phyloP scores from a whole-genome alignment of 2,113 vertebrate species.

The Stercorarius parasiticus region DNA sequence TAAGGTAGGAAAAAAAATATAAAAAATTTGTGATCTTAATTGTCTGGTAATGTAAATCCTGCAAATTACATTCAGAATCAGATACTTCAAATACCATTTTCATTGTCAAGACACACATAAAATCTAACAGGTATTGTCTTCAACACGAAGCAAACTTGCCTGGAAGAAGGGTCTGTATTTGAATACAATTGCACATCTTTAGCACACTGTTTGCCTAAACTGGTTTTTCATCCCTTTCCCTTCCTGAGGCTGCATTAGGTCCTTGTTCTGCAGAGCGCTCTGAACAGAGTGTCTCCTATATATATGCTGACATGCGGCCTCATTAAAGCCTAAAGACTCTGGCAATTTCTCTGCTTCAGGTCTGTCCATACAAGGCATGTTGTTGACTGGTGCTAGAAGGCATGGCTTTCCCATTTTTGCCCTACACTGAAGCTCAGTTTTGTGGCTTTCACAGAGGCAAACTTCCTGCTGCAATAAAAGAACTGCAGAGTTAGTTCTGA shows the following conservation, averaged over 20 bases:
- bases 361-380: neutral
- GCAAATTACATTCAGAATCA: neutral
- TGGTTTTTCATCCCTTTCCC: neutral
- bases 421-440: neutral
- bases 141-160: neutral
- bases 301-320: neutral
- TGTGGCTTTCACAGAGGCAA: neutral
- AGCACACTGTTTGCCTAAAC: neutral
- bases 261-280: neutral
- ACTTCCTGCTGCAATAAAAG: neutral
- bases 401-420: neutral
- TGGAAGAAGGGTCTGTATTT: neutral
- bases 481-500: neutral
- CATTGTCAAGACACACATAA: neutral
- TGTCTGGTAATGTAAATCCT: neutral
- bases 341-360: neutral
- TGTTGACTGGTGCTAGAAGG: neutral
- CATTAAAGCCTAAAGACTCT: neutral
- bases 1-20: neutral
- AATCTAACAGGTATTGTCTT: neutral
- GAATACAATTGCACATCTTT: neutral
- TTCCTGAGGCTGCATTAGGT: neutral
- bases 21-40: neutral
- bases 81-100: neutral
- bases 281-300: neutral